Percentiles rank a stretch among this genome's conserved stretches.
phyloP scores from a whole-genome alignment of 2,888 invertebrate species.

The Trichacis sp. region DNA sequence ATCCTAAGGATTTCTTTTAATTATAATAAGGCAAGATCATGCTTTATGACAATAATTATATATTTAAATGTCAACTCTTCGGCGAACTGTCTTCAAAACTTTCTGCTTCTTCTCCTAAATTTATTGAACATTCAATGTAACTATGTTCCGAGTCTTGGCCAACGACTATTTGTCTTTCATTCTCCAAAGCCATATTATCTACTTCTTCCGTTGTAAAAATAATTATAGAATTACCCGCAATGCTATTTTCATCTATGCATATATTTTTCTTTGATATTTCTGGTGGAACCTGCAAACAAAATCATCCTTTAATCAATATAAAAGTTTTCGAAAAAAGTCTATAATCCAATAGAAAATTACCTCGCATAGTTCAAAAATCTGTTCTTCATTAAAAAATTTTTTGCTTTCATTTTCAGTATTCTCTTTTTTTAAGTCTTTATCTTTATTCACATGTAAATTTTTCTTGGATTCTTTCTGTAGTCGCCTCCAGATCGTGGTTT shows the following conservation, averaged over 20 bases:
- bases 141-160: constrained; percentile 58
- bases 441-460: constrained; percentile 6
- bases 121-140: constrained; percentile 57
- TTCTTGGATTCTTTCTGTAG: constrained; percentile 58
- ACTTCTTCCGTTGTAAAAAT: constrained; percentile 64
- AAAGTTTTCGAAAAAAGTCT: background rate
- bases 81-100: constrained; percentile 35
- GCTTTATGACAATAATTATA: background rate
- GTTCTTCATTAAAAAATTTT: constrained; percentile 10
- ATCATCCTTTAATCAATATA: background rate
- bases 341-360: constrained; percentile 7
- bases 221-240: constrained; percentile 66
- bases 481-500: constrained; percentile 69
- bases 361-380: constrained; percentile 40
- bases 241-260: constrained; percentile 63
- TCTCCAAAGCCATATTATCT: constrained; percentile 58
- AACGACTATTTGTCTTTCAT: constrained; percentile 60
- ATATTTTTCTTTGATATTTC: constrained; percentile 47
- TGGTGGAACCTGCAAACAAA: constrained; percentile 52
- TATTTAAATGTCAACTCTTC: constrained; percentile 17
- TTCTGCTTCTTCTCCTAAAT: constrained; percentile 52
- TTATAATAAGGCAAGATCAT: too few species aligned
- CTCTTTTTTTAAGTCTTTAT: constrained; percentile 5
- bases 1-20: too few species aligned
- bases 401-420: background rate